Percentiles rank a stretch among this genome's conserved stretches.
Evolutionary conservation across 2,888 invertebrate genomes (phyloP).

Genomic region (Phengaris alcon): DNA sequence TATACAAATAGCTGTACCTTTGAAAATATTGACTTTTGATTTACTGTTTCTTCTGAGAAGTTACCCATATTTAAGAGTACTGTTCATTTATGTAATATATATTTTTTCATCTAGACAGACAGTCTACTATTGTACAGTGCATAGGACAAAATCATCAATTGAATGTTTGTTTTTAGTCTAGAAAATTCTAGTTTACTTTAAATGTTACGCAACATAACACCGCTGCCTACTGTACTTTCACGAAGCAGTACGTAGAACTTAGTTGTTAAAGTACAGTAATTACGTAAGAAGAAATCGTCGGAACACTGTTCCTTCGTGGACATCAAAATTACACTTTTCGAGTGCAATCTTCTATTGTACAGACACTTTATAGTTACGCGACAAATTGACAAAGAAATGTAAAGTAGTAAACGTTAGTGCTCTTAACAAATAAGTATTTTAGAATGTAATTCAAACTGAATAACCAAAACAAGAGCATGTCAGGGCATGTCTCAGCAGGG

Average conservation of each 20-base stretch:
- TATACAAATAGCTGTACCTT: too few relatives aligned
- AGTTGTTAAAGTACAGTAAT: conserved; percentile 35
- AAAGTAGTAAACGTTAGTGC: too few relatives aligned
- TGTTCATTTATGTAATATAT: too few relatives aligned
- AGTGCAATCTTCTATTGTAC: conserved; percentile 19
- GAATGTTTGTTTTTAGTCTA: neutral
- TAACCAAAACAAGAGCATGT: too few relatives aligned
- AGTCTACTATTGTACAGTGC: neutral
- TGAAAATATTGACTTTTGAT: too few relatives aligned
- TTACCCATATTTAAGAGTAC: too few relatives aligned
- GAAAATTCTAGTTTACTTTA: neutral
- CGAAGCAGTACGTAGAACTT: conserved; percentile 27
- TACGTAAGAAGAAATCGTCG: conserved; percentile 33
- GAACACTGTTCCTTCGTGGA: conserved; percentile 25
- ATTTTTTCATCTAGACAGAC: too few relatives aligned
- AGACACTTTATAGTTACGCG: neutral
- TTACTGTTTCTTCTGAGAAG: too few relatives aligned
- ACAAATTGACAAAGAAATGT: neutral
- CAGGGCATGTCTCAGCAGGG: too few relatives aligned
- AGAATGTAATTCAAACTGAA: too few relatives aligned
- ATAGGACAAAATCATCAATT: neutral
- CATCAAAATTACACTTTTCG: conserved; percentile 27
- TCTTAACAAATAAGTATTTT: too few relatives aligned
- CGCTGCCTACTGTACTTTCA: conserved; percentile 13
- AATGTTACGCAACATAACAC: neutral